A percentile compares a stretch with the other conserved stretches of the same genome.
Conservation (phyloP, 92 coral and sea anemone genomes). For the Paragorgia papillata region DNA sequence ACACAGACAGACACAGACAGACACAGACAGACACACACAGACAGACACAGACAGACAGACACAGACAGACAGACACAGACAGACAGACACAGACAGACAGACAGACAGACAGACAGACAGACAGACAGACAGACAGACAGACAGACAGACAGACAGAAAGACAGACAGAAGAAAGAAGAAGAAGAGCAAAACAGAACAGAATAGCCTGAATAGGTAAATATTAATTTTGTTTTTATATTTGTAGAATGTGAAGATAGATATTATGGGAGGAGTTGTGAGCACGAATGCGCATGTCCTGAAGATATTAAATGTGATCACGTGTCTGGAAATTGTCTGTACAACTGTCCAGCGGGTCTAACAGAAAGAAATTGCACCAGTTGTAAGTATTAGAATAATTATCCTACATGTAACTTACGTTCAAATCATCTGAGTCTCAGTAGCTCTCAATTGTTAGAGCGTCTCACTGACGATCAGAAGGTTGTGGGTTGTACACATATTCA, state of each 20-base stretch:
- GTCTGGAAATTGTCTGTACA: slow-evolving; percentile 54
- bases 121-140: not conserved
- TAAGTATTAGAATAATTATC: too few species aligned
- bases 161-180: not conserved
- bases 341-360: slow-evolving; percentile 53
- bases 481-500: too few species aligned
- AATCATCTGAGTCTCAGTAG: too few species aligned
- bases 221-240: not conserved
- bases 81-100: not conserved
- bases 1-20: not conserved
- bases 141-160: not conserved
- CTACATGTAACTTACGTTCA: too few species aligned
- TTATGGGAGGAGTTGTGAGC: slow-evolving; percentile 54
- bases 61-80: not conserved
- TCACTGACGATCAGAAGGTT: too few species aligned
- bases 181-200: not conserved
- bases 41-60: not conserved
- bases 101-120: not conserved
- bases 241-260: slow-evolving; percentile 51
- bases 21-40: not conserved
- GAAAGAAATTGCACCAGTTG: slow-evolving; percentile 46
- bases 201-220: too few species aligned
- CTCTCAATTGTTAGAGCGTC: too few species aligned
- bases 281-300: slow-evolving; percentile 62
- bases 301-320: slow-evolving; percentile 62